Evolutionary conservation across 2,888 invertebrate species (phyloP), one percentile per base, ranked within the genome.

Genomic region (Drosophila conformis): DNA sequence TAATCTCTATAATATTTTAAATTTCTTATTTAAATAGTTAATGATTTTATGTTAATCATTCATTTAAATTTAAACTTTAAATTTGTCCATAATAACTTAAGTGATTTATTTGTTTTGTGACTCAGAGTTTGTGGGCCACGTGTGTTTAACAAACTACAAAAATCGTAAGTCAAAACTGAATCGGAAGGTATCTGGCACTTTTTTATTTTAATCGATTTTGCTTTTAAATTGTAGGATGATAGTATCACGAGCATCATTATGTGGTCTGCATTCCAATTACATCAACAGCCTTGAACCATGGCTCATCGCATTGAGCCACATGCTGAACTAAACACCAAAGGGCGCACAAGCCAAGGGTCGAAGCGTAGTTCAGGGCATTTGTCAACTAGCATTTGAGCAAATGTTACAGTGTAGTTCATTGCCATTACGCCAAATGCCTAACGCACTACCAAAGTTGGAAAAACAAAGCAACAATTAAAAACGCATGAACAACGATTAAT

Each of bases 281-380:
- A 60, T 13, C 25, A n/a, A 46, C 64, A 85, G 58, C 84, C 89
- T 89, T 85, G 89, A 89, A 64, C 84, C 48, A 48, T 31, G 62
- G 53, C 38, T 25, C 38, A 42, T 52, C 69, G 69, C 31, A 53
- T 35, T 63, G 52, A 46, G 51, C 36, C 52, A 62, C 46, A n/a
- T 6, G 71, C 75, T 80, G 61, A 69, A 53, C 36, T 52, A 21
- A 67, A 31, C 36, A 51, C 18, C 35, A 29, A 49, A 70, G 36
- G 18, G 54, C 56, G 51, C 48, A 53, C 27, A 54, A 61, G 18
- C 60, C 52, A 73, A 51, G 61, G 71, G 69, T 58, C 60, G 63
- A 68, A 52, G 61, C 80, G 65, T 33, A 73, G 63, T 69, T 67
- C 69, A 65, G 70, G 78, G 78, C 63, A 63, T 56, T 56, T 51